Base-by-base conservation (phyloP, 2,797 vertebrate species). In the Okamejei kenojei region DNA sequence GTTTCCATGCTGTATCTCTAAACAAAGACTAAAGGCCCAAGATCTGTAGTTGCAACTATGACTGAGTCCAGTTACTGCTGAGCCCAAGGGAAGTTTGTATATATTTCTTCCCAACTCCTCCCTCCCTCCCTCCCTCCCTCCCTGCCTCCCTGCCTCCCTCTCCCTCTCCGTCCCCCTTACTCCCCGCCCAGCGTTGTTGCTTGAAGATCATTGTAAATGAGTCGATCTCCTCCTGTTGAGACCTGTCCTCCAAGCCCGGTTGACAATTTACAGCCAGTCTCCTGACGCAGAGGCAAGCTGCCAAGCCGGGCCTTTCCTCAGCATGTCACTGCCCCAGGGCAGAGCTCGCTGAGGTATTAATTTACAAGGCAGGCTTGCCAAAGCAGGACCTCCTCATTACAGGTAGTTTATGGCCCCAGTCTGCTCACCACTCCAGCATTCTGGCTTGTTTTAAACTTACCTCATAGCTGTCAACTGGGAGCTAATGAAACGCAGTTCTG, bases 171-270 rank as follows among this genome's bases (percentile, higher is more conserved):
- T 3, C 32, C 38, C 68, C 29, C 45, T n/a, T 9, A 78, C 82
- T 77, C 92, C 81, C 76, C 86, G 80, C 88, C 82, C 81, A 93
- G 54, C 21, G 35, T 93, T 82, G 58, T 93, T 94, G 77, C 93
- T 71, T 10, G 38, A 92, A 93, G 94, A n/a, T 81, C 68, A 15
- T 32, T 61, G 94, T 93, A 94, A 94, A 93, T 93, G 93, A 93
- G 94, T 93, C 94, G 94, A 86, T 94, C 90, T 78, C 38, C 58
- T 29, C 78, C 76, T 93, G 94, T 94, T 93, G 94, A 79, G 92
- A 58, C 45, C 80, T 61, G 86, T 93, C 90, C 94, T 93, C 88
- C 45, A 73, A 79, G 65, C 90, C 76, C 93, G 93, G 93, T 93
- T 93, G 88, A 93, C 92, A 93, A 74, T 90, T 92, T 93, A 90